Evolutionary conservation across 2,797 vertebrate species (phyloP).

Genomic region (Aselliscus stoliczkanus): DNA sequence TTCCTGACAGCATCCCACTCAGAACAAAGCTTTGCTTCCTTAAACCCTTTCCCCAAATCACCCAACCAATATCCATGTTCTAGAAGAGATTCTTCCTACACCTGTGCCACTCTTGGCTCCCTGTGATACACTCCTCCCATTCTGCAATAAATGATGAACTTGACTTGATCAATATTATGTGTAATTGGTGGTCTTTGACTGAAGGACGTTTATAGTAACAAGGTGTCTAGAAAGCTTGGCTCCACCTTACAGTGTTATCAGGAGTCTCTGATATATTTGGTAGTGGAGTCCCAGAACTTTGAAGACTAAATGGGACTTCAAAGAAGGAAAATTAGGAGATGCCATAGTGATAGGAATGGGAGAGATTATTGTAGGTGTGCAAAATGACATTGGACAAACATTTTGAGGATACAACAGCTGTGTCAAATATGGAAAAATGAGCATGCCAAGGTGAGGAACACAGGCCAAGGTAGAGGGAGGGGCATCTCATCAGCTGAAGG

Average conservation of each 20-base stretch:
- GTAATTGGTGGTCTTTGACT: background rate
- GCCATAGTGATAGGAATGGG: background rate
- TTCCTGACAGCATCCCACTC: background rate
- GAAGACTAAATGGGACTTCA: background rate
- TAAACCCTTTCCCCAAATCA: background rate
- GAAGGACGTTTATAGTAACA: background rate
- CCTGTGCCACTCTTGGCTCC: background rate
- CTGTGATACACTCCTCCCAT: background rate
- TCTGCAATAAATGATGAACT: background rate
- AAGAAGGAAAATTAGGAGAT: background rate
- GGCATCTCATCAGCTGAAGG: background rate
- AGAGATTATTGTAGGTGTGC: background rate
- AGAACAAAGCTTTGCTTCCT: background rate
- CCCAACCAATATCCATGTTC: background rate
- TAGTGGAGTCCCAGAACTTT: background rate
- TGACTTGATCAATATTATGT: background rate
- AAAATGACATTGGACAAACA: background rate
- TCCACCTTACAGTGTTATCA: background rate
- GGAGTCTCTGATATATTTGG: background rate
- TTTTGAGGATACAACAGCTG: background rate
- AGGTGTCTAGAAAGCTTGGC: background rate
- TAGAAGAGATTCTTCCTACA: background rate
- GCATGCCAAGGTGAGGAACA: background rate
- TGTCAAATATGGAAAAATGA: background rate
- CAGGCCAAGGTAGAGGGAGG: background rate